These are phyloP conservation scores for Acromyrmex heyeri DNA, from an alignment of 1,140 invertebrate species.

Conservation along the genomic window DNA sequence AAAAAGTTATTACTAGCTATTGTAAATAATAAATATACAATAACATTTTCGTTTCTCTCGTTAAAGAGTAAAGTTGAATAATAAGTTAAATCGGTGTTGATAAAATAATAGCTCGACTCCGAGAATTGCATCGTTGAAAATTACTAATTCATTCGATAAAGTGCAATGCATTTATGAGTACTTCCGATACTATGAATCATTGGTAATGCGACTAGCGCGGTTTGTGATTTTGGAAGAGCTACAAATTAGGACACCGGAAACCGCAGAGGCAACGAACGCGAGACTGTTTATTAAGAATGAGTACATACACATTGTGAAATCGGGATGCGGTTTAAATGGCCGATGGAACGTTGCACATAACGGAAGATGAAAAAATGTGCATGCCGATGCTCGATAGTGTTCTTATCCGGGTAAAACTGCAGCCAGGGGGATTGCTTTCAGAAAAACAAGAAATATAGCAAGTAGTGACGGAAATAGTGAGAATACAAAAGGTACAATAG, in stretches of 20 bases:
- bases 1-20: neutral
- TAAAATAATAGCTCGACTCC: constrained; percentile 3
- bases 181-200: neutral
- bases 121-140: neutral
- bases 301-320: constrained; percentile 11
- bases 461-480: constrained; percentile 47
- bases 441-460: constrained; percentile 60
- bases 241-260: neutral
- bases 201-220: neutral
- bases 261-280: neutral
- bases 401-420: constrained; percentile 50
- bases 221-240: constrained; percentile 57
- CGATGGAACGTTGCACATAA: constrained; percentile 18
- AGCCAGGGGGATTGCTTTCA: neutral
- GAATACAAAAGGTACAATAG: constrained; percentile 69
- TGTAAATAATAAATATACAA: neutral
- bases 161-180: neutral
- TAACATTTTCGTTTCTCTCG: neutral
- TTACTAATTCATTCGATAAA: constrained; percentile 7
- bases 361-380: constrained; percentile 38
- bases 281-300: constrained; percentile 40
- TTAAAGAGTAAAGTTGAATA: neutral
- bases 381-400: constrained; percentile 24
- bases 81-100: neutral
- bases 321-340: constrained; percentile 50